Conservation (phyloP, 2,797 vertebrate species). For the Micromesistius poutassou region DNA sequence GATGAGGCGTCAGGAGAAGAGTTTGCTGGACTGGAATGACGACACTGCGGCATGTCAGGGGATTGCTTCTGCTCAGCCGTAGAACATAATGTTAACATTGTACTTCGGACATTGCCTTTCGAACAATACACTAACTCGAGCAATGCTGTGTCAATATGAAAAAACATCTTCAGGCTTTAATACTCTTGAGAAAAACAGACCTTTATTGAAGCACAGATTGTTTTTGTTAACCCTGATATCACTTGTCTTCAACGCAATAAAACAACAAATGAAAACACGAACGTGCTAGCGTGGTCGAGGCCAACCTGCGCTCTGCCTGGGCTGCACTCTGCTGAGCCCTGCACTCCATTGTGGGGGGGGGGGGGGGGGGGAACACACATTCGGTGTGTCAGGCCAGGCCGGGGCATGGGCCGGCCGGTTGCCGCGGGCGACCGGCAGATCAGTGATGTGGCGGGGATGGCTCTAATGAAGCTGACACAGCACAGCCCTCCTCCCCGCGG, state of each 20-base stretch:
- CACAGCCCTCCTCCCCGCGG: constrained; percentile 62
- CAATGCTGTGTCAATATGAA: not conserved
- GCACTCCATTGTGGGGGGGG: constrained; percentile 21
- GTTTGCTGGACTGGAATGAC: not conserved
- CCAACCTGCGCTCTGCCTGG: constrained; percentile 9
- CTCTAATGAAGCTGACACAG: constrained; percentile 79
- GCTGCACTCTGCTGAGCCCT: constrained; percentile 36
- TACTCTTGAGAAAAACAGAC: no score
- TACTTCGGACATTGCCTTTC: no score
- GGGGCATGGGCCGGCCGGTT: constrained; percentile 47
- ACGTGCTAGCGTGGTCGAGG: constrained; percentile 16
- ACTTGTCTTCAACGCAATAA: not conserved
- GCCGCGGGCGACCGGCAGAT: constrained; percentile 67
- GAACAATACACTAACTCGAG: not conserved
- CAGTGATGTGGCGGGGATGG: constrained; percentile 75
- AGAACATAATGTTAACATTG: not conserved
- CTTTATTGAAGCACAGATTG: no score
- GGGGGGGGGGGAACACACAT: constrained; percentile 40
- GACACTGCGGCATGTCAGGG: not conserved
- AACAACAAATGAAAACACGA: constrained; percentile 4
- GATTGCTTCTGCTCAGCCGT: not conserved
- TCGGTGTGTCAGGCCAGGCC: constrained; percentile 45
- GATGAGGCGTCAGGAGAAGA: not conserved
- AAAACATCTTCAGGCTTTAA: no score
- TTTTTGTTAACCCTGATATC: not conserved